phyloP scores from a whole-genome alignment of 2,888 invertebrate genomes.

The Idaea biselata region DNA sequence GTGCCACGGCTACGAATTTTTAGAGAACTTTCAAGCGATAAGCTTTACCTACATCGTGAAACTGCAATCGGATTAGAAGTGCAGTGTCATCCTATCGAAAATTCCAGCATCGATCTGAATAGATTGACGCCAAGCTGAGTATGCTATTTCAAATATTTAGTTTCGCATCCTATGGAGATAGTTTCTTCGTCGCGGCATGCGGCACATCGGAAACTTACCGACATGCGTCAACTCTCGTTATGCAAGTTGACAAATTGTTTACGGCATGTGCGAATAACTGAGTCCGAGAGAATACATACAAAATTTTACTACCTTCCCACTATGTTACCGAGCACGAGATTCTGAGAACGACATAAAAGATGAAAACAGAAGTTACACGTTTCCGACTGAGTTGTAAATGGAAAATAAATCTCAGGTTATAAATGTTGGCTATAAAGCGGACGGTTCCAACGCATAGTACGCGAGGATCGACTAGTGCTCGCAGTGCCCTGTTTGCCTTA shows the following conservation, averaged over 20 bases:
- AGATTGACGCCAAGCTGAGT: conserved; percentile 29
- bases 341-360: conserved; percentile 12
- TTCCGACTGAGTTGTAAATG: conserved; percentile 15
- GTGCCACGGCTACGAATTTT: conserved; percentile 28
- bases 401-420: conserved; percentile 22
- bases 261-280: conserved; percentile 27
- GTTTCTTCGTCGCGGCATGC: conserved; percentile 21
- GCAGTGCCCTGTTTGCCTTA: conserved; percentile 26
- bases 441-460: conserved; percentile 29
- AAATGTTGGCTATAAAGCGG: conserved; percentile 21
- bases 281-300: conserved; percentile 8
- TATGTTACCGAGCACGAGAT: conserved; percentile 10
- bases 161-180: conserved; percentile 32
- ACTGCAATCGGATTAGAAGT: conserved; percentile 16
- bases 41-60: conserved; percentile 16
- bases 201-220: conserved; percentile 30
- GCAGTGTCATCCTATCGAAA: conserved; percentile 28
- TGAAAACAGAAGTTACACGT: conserved; percentile 16
- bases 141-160: conserved; percentile 36
- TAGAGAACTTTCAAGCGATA: conserved; percentile 27
- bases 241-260: conserved; percentile 36
- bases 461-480: conserved; percentile 13
- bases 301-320: conserved; percentile 11
- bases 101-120: conserved; percentile 21
- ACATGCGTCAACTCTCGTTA: conserved; percentile 25